Evolutionary conservation across 2,888 invertebrate species (phyloP).

Genomic region (Alloplasta piceator): DNA sequence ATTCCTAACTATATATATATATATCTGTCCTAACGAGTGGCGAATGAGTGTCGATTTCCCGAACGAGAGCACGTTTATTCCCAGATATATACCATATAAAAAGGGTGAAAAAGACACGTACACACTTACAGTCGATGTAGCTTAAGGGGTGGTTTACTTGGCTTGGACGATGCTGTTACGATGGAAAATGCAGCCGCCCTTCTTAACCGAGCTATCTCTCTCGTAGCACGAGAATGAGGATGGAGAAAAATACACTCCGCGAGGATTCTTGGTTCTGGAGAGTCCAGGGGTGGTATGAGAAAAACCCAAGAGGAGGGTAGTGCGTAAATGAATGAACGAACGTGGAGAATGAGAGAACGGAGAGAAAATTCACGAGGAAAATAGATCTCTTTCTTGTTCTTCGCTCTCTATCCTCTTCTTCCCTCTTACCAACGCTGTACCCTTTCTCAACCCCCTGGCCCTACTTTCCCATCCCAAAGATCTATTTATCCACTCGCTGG

Average conservation of each 20-base stretch:
- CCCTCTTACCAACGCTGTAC: conserved; percentile 11
- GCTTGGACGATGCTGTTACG: conserved; percentile 13
- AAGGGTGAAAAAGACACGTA: not conserved
- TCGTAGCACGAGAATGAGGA: conserved; percentile 10
- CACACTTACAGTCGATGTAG: not conserved
- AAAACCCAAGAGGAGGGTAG: conserved; percentile 11
- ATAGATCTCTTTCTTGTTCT: conserved; percentile 13
- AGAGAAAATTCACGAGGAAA: conserved; percentile 9
- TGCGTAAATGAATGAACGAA: conserved; percentile 46
- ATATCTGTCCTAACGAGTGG: conserved; percentile 36
- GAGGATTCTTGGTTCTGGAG: conserved; percentile 39
- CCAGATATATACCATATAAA: not conserved
- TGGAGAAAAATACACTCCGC: conserved; percentile 18
- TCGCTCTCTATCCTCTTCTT: conserved; percentile 12
- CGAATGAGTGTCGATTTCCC: conserved; percentile 58
- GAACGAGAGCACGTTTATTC: conserved; percentile 37
- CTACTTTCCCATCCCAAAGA: not conserved
- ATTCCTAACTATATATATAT: conserved; percentile 1
- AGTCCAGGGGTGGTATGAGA: not conserved
- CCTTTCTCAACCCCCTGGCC: not conserved
- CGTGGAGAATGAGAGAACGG: conserved; percentile 9
- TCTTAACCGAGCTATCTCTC: conserved; percentile 45
- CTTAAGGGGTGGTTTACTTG: not conserved
- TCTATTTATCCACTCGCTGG: conserved; percentile 43
- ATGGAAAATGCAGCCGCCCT: conserved; percentile 21